Percentiles rank a stretch among this genome's conserved stretches.
Conservation (phyloP, 1,140 invertebrate genomes). For the Hycleus phaleratus region DNA sequence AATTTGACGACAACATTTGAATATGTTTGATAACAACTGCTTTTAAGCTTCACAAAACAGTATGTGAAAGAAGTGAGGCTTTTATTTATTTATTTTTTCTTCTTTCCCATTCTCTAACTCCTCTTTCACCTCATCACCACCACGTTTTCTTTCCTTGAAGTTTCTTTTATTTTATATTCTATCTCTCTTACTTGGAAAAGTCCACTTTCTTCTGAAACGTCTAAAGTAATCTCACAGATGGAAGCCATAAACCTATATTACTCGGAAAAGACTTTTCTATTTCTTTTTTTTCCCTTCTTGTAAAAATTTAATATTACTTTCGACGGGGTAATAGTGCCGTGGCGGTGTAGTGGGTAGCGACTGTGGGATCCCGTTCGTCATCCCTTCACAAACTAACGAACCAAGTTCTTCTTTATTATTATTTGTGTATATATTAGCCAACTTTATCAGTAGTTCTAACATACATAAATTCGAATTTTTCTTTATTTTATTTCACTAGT, state of each 20-base stretch:
- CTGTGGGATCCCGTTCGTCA: neutral
- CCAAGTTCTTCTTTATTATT: neutral
- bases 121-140: neutral
- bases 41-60: slow-evolving; percentile 28
- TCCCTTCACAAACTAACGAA: neutral
- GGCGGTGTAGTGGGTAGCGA: neutral
- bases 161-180: slow-evolving; percentile 27
- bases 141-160: neutral
- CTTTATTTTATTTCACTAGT: neutral
- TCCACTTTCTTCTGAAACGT: slow-evolving; percentile 39
- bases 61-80: slow-evolving; percentile 28
- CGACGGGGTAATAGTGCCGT: neutral
- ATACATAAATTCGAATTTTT: too few relatives aligned
- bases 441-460: too few relatives aligned
- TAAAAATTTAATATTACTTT: slow-evolving; percentile 42
- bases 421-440: too few relatives aligned
- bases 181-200: slow-evolving; percentile 26
- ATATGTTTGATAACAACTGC: slow-evolving; percentile 32
- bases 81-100: slow-evolving; percentile 26
- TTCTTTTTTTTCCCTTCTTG: slow-evolving; percentile 39
- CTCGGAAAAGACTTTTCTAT: slow-evolving; percentile 41
- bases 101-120: slow-evolving; percentile 17
- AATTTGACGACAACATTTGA: slow-evolving; percentile 21
- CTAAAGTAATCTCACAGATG: slow-evolving; percentile 43
- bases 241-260: slow-evolving; percentile 43